Evolutionary conservation across 2,113 vertebrate genomes (phyloP).

Genomic region (Corythaixoides concolor): DNA sequence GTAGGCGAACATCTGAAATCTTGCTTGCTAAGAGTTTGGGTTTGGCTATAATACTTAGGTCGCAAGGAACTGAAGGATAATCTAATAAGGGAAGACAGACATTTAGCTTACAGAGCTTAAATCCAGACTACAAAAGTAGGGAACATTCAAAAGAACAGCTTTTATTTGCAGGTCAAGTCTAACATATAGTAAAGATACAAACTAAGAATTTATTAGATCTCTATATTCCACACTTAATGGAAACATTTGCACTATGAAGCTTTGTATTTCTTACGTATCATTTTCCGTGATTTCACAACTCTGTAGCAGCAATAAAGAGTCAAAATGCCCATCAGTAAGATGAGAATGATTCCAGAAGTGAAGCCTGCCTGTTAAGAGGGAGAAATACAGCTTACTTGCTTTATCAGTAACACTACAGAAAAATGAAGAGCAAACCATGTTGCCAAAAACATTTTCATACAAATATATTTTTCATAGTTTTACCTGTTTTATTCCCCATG

Average conservation of each 20-base stretch:
- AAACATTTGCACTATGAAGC: not conserved
- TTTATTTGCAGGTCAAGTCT: not conserved
- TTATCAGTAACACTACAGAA: not conserved
- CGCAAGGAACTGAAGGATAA: not conserved
- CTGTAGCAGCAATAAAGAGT: conserved; percentile 95
- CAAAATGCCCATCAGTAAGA: conserved; percentile 86
- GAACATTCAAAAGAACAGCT: not conserved
- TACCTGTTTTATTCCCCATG: conserved; percentile 98
- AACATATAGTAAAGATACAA: not conserved
- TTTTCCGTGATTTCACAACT: conserved; percentile 87
- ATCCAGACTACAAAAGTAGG: not conserved
- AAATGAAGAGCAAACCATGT: not conserved
- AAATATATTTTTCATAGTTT: not conserved
- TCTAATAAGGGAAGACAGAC: not conserved
- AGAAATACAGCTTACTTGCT: not conserved
- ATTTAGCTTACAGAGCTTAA: not conserved
- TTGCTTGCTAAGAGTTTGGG: not conserved
- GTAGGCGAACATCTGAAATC: not conserved
- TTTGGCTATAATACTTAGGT: not conserved
- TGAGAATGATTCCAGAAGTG: conserved; percentile 86
- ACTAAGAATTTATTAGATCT: not conserved
- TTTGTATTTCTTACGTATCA: conserved; percentile 83
- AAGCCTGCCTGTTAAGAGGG: conserved; percentile 87
- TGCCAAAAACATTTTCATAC: not conserved
- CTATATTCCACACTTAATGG: not conserved